Conservation (phyloP, 2,888 invertebrate species). For the Calameuta idolon region DNA sequence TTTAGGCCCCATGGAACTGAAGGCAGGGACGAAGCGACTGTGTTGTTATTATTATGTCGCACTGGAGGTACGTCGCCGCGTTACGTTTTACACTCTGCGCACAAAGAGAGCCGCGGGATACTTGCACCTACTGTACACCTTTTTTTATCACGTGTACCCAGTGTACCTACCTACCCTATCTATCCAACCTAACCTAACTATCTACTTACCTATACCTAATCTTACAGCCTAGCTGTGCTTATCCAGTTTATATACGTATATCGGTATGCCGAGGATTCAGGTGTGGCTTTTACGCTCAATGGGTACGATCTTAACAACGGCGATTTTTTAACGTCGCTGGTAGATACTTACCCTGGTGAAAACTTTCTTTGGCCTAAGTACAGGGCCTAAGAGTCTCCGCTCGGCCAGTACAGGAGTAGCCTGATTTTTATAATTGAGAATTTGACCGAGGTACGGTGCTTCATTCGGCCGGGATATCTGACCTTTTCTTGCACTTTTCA, state of each 20-base stretch:
- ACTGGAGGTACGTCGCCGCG: neutral
- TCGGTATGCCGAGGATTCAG: neutral
- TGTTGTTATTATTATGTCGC: neutral
- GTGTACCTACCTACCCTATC: neutral
- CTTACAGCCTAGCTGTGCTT: neutral
- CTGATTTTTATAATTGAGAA: too few relatives aligned
- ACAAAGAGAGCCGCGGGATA: neutral
- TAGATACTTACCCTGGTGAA: neutral
- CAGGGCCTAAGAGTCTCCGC: too few relatives aligned
- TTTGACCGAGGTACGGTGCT: too few relatives aligned
- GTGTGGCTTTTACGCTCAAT: neutral
- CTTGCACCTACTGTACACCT: neutral
- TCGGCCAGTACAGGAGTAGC: too few relatives aligned
- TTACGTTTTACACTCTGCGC: neutral
- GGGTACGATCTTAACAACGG: neutral
- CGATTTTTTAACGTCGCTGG: neutral
- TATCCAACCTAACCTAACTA: neutral
- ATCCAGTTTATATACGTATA: neutral
- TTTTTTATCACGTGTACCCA: neutral
- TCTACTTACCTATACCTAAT: neutral
- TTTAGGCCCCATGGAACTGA: neutral
- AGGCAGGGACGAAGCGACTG: neutral
- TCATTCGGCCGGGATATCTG: neutral
- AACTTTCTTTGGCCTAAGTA: too few relatives aligned
- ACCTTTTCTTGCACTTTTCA: neutral